Base-by-base conservation (phyloP, 2,888 invertebrate species). In the Podotricha telesiphe region DNA sequence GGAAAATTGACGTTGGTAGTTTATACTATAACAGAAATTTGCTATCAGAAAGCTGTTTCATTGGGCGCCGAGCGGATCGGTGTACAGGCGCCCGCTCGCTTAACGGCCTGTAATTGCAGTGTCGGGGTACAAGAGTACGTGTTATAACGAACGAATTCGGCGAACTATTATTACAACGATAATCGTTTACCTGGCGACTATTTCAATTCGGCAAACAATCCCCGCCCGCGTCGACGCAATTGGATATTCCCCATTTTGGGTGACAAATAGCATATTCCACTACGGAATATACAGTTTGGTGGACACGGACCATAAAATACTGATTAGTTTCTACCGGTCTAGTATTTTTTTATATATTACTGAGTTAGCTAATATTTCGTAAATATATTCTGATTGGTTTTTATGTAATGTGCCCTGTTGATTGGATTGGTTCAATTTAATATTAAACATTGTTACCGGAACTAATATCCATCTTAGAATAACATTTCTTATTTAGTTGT, bases 231-330 rank as follows among this genome's bases (percentile, higher is more conserved):
- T 82, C 82, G 82, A 82, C 81, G 82, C 84, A 83, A 86, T 86
- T 86, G 86, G 86, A 81, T 85, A 87, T 86, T 80, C 85, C 87
- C 85, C 84, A 85, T 86, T 85, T 78, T 80, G 80, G 83, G 73
- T 75, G 73, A 73, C 71, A 72, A 70, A 74, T 71, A 72, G 62
- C 65, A 51, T 45, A 68, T 63, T 58, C 68, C 50, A 37, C 59
- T 63, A 69, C 67, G 67, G 42, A 40, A 51, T 70, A 64, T 47
- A 65, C 65, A 69, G 62, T 68, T 66, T 53, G 45, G 51, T 62
- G 61, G 67, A 62, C 47, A 34, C 53, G 45, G 53, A 34, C 28
- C 61, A 61, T 67, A 45, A 45, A 67, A 67, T 53, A 19, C 34
- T 62, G 61, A 67, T 67, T 62, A 62, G 51, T 28, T 59, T 11